Evolutionary conservation across 1,140 invertebrate genomes (phyloP), one percentile per base, ranked within the genome.

Genomic region (Microplitis mediator): DNA sequence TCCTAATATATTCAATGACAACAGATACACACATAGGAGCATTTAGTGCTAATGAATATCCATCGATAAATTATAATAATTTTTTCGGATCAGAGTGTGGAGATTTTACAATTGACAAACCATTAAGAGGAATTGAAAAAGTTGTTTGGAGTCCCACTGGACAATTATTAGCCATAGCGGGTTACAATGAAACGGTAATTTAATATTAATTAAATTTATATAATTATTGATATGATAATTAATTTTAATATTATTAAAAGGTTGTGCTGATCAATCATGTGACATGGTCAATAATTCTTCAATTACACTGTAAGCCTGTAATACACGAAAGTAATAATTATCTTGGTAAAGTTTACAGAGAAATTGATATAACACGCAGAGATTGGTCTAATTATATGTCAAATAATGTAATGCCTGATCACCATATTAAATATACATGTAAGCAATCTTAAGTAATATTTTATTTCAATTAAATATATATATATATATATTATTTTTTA

Each of bases 91-190:
- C 23, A 23, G 23, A 23, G 23, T 23, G 23, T 23, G 23, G 23
- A 23, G 23, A 23, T 23, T 23, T 52, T 13, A 56, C 34, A 63
- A 73, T 11, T 50, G 71, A 65, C 62, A 82, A 75, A 74, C 82
- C n/a, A 36, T 13, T 71, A 3, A 78, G 69, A 76, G 86, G 84
- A 70, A 86, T 87, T 45, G 82, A 87, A 71, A 78, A 76, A 36
- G 75, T 87, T 16, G 78, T 78, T 45, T 87, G 86, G 86, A 80
- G 80, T 67, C 80, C 84, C 0, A 86, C 78, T 72, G 84, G 84
- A 14, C 84, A 87, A 75, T 75, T 86, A n/a, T 75, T 87, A 72
- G 82, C 83, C 23, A 66, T 86, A 66, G 79, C 82, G 36, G 86
- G 84, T 61, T 81, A 80, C 60, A 86, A 86, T 72, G 86, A 87